phyloP scores from a whole-genome alignment of 1,140 invertebrate species.

The Aphelenchoides besseyi region DNA sequence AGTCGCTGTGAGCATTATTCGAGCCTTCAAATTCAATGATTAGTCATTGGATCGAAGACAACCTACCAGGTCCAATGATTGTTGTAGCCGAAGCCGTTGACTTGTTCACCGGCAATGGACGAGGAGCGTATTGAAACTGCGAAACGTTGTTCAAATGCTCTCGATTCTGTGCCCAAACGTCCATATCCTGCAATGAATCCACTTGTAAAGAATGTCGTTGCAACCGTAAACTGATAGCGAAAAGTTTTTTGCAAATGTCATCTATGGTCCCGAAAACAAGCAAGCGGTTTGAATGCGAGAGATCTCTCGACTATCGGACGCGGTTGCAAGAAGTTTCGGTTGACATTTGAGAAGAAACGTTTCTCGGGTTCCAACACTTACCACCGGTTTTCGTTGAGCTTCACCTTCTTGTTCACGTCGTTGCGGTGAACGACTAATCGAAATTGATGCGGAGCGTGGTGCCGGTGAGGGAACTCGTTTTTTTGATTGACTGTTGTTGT shows the following conservation, averaged over 20 bases:
- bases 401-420: slow-evolving; percentile 1
- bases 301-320: too few species aligned
- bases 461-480: slow-evolving; percentile 39
- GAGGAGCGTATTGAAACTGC: background rate
- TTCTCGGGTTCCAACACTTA: slow-evolving; percentile 2
- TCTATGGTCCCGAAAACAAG: too few species aligned
- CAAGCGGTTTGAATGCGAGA: too few species aligned
- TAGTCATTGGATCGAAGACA: too few species aligned
- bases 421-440: slow-evolving; percentile 20
- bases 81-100: background rate
- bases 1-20: background rate
- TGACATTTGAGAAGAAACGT: slow-evolving; percentile 15
- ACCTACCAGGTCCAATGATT: background rate
- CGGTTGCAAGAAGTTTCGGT: too few species aligned
- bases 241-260: too few species aligned
- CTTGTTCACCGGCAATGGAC: background rate
- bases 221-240: too few species aligned
- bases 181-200: slow-evolving; percentile 1
- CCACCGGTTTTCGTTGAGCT: slow-evolving; percentile 11
- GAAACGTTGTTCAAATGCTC: background rate
- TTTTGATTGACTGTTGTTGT: slow-evolving; percentile 1
- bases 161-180: background rate
- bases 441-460: slow-evolving; percentile 30
- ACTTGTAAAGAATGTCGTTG: too few species aligned
- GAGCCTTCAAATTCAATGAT: background rate